Evolutionary conservation across 23 tunicate genomes (phyloP), one percentile per base, ranked within the genome.

Genomic region (Clavelina lepadiformis): DNA sequence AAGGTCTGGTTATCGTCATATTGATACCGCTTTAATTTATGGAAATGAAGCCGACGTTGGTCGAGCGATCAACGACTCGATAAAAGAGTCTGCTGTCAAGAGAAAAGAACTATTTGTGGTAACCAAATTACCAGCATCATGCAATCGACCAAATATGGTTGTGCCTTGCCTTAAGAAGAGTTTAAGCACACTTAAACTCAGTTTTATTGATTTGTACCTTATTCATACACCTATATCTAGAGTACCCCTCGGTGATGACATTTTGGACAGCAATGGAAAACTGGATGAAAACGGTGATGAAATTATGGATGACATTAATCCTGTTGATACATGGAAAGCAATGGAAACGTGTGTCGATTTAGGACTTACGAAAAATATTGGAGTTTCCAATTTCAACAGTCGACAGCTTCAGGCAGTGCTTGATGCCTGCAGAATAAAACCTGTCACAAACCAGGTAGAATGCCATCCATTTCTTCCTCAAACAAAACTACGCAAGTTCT

Each of bases 371-470:
- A 60, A 58, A 28, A 72, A 74, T 24, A 85, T 93, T 37, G 98
- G 94, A 11, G 82, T 93, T 32, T 93, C 94, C 11, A 93, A 93
- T 47, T 93, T 85, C 56, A 85, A 78, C 71, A 83, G 86, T 22
- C 25, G 72, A 25, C 86, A 82, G 56, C 38, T 71, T 28, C 81
- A 72, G 31, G 23, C 61, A 36, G 60, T 92, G n/a, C 38, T 83
- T 5, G 58, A 83, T n/a, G 37, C 65, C n/a, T 77, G 92, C 61
- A 71, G 30, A 11, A 77, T 82, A 13, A 82, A 92, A 72, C 98
- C 98, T 0, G 93, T 92, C 36, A 82, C 85, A 2, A 92, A 92
- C 51, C 98, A 92, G 78, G 68, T 92, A 25, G 98, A 92, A 67
- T 54, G 71, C 24, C 98, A 92, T 72, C 80, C 67, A 19, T 52